A percentile compares a stretch with the other conserved stretches of the same genome.
phyloP scores from a whole-genome alignment of 2,113 vertebrate genomes.

The Ondatra zibethicus region DNA sequence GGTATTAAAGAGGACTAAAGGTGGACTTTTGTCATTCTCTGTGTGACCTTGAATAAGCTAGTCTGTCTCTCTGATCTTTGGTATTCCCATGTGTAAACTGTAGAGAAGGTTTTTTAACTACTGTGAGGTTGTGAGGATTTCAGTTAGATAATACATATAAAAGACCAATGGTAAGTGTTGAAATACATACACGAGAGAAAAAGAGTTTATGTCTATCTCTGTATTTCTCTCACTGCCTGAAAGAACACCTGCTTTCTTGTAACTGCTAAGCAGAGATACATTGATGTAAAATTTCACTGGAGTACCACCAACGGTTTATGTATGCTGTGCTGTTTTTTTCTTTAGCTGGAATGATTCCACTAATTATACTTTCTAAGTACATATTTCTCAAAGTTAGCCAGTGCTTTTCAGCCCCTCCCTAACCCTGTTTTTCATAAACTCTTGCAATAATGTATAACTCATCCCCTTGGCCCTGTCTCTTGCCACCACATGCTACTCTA shows the following conservation, averaged over 20 bases:
- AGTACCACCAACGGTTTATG: not conserved
- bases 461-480: not conserved
- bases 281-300: not conserved
- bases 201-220: not conserved
- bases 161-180: not conserved
- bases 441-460: constrained; percentile 39
- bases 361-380: constrained; percentile 36
- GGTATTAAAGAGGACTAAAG: not conserved
- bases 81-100: not conserved
- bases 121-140: not conserved
- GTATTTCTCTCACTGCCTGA: not conserved
- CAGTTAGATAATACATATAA: not conserved
- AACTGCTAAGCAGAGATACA: not conserved
- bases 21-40: not conserved
- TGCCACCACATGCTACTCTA: not conserved
- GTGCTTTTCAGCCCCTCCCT: constrained; percentile 27
- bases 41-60: not conserved
- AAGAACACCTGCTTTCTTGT: not conserved
- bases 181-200: not conserved
- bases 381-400: constrained; percentile 38
- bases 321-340: not conserved
- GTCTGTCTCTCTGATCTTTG: not conserved
- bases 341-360: not conserved
- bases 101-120: not conserved
- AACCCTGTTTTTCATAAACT: constrained; percentile 56